phyloP scores from a whole-genome alignment of 2,888 invertebrate genomes.

The Hoplodrina ambigua region DNA sequence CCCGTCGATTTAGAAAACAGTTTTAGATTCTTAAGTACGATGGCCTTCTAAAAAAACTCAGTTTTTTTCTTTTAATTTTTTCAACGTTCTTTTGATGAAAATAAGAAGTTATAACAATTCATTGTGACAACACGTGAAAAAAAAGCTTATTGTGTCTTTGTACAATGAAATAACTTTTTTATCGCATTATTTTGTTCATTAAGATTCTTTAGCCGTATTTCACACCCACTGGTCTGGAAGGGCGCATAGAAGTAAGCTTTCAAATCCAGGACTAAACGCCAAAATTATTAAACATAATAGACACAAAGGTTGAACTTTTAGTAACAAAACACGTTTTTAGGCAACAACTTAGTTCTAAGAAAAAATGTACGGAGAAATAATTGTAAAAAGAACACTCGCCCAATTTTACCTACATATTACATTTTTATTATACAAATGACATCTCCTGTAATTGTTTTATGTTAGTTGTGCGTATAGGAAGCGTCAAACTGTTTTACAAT shows the following conservation, averaged over 20 bases:
- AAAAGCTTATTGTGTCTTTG: conserved; percentile 9
- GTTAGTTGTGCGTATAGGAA: too few species aligned
- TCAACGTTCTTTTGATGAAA: too few species aligned
- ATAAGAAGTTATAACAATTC: background rate
- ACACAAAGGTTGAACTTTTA: conserved; percentile 2
- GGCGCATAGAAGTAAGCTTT: conserved; percentile 15
- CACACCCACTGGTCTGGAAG: conserved; percentile 15
- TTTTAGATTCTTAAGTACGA: background rate
- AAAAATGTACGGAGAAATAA: too few species aligned
- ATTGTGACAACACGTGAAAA: background rate
- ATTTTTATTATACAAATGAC: too few species aligned
- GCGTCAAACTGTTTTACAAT: too few species aligned
- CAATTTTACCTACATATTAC: too few species aligned
- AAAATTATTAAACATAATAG: background rate
- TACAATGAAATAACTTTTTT: conserved; percentile 19
- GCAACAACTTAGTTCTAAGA: too few species aligned
- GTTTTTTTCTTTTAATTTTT: background rate
- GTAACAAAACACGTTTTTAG: background rate
- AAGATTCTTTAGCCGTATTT: conserved; percentile 15
- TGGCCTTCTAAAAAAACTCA: background rate
- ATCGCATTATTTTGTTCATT: conserved; percentile 17
- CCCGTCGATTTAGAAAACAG: too few species aligned
- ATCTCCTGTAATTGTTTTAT: too few species aligned
- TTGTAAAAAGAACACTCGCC: too few species aligned
- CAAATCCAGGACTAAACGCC: background rate